Evolutionary conservation across 2,797 vertebrate genomes (phyloP), one percentile per base, ranked within the genome.

Genomic region (Poecilia gillii): DNA sequence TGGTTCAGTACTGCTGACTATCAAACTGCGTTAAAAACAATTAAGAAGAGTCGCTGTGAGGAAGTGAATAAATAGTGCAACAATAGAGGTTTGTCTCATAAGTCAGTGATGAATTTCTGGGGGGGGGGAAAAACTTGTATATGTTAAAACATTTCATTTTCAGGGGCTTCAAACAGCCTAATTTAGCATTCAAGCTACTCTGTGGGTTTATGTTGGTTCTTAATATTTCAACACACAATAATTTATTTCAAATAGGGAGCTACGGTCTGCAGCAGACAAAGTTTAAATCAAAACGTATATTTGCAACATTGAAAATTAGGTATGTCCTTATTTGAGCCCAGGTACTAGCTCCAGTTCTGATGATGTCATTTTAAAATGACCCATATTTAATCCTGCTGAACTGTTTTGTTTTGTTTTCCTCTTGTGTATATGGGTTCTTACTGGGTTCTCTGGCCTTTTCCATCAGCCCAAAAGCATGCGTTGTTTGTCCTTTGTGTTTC

Each of bases 1-100:
- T 68, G 78, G 11, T 9, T 70, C 57, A 85, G 20, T 53, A 75
- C 74, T 75, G 36, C 80, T 76, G 74, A 89, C 74, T 74, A 78
- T 72, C 77, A 57, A 73, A 70, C 70, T 73, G 75, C 81, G 78
- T 84, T 77, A 45, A 83, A 81, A 62, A 23, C 2, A 49, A 49
- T 71, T 72, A 66, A 43, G 77, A 71, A 84, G 77, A 36, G 18
- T 49, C 4, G 2, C 7, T 74, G 66, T 82, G 72, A 59, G 4
- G 31, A 76, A 75, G 33, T 46, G 70, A 80, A 77, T 64, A 9
- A 81, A 66, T 62, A 73, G 80, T 25, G 25, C 2, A 59, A 59
- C 11, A 45, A 45, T 71, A 43, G 25, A 5, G 1, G 4, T 62
- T 45, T 39, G n/a, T 33, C 75, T 74, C 45, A 0, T 31, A 73